phyloP scores from a whole-genome alignment of 2,888 invertebrate species.

The Cataglyphis albicans region DNA sequence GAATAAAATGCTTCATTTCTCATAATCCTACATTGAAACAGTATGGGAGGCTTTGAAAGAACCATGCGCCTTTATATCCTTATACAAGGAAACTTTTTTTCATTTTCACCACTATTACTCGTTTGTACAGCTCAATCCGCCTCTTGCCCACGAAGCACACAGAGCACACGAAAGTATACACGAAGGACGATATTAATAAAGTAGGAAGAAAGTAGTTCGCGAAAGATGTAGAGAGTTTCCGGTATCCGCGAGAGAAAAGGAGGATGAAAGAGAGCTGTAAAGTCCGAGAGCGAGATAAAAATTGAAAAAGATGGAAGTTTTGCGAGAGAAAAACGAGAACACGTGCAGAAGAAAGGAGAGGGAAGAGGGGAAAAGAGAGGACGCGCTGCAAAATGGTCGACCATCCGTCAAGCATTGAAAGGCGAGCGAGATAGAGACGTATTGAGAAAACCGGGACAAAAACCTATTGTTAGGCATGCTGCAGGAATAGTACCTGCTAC shows the following conservation, averaged over 20 bases:
- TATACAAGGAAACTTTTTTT: slow-evolving; percentile 51
- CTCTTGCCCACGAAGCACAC: background rate
- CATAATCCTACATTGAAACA: background rate
- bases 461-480: slow-evolving; percentile 77
- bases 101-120: slow-evolving; percentile 48
- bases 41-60: background rate
- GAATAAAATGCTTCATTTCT: slow-evolving; percentile 16
- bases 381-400: slow-evolving; percentile 77
- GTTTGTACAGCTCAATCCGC: background rate
- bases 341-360: slow-evolving; percentile 50
- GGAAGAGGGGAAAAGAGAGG: slow-evolving; percentile 14
- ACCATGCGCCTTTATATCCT: slow-evolving; percentile 25
- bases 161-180: background rate
- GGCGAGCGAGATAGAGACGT: slow-evolving; percentile 80
- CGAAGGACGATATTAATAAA: slow-evolving; percentile 70
- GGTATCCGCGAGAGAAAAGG: slow-evolving; percentile 37
- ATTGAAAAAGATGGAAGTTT: slow-evolving; percentile 52
- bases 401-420: slow-evolving; percentile 83
- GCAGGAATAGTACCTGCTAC: slow-evolving; percentile 61
- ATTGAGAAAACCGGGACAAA: slow-evolving; percentile 80
- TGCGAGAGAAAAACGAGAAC: slow-evolving; percentile 31
- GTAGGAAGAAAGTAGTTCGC: slow-evolving; percentile 68
- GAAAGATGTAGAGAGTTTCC: slow-evolving; percentile 74
- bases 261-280: slow-evolving; percentile 52
- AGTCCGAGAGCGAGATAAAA: slow-evolving; percentile 53